phyloP scores from a whole-genome alignment of 1,140 invertebrate species.

The Drosophila baimaii region DNA sequence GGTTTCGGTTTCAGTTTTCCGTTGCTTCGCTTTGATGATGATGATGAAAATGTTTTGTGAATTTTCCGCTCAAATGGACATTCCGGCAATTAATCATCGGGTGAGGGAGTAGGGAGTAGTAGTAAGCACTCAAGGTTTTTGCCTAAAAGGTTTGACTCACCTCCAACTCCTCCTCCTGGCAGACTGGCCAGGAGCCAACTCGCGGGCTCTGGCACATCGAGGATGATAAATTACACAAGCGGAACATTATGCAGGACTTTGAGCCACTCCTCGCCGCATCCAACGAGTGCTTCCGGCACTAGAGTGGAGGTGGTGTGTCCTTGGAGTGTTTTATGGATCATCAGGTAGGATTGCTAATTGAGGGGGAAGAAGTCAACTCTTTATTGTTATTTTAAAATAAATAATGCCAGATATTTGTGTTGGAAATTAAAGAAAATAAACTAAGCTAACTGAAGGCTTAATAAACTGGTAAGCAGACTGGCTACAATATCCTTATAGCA shows the following conservation, averaged over 20 bases:
- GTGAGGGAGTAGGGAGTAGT: background rate
- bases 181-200: too few species aligned
- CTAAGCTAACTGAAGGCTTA: too few species aligned
- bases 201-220: constrained; percentile 46
- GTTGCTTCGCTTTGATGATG: constrained; percentile 41
- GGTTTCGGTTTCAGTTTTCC: constrained; percentile 3
- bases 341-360: constrained; percentile 36
- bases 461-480: too few species aligned
- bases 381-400: too few species aligned
- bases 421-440: too few species aligned
- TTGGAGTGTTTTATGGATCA: constrained; percentile 22
- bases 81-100: constrained; percentile 77
- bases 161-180: too few species aligned
- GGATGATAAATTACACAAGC: constrained; percentile 74
- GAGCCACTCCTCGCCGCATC: background rate
- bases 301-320: background rate
- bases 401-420: too few species aligned
- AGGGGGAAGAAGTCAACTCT: too few species aligned
- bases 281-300: constrained; percentile 14
- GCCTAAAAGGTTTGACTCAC: constrained; percentile 69
- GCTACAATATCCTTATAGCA: too few species aligned
- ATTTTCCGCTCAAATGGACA: constrained; percentile 68
- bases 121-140: constrained; percentile 36
- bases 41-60: constrained; percentile 67
- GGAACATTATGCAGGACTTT: constrained; percentile 53